Conservation (phyloP, 2,797 vertebrate species). For the Naso thynnoides region DNA sequence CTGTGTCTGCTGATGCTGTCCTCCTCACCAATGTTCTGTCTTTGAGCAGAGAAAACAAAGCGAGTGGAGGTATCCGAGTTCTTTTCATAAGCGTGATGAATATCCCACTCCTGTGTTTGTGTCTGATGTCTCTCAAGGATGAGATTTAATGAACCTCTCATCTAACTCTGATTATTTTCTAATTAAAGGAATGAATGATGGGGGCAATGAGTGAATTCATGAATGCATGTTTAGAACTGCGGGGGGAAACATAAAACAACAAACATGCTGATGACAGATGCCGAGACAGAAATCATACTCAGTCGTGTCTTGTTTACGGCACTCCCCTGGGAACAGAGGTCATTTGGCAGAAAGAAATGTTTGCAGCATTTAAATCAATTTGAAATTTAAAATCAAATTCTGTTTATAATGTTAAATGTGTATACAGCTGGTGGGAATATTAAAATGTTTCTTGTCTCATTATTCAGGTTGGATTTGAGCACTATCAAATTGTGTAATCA, state of each 20-base stretch:
- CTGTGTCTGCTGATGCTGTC: constrained; percentile 28
- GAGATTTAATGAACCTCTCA: constrained; percentile 81
- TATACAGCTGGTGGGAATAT: constrained; percentile 12
- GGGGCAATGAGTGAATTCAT: constrained; percentile 65
- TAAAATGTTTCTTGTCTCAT: neutral
- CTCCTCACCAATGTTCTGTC: constrained; percentile 30
- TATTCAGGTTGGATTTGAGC: neutral
- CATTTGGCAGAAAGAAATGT: constrained; percentile 34
- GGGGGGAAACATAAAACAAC: constrained; percentile 44
- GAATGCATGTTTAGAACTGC: constrained; percentile 68
- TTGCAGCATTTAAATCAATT: constrained; percentile 38
- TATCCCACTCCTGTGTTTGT: constrained; percentile 67
- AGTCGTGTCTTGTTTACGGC: constrained; percentile 38
- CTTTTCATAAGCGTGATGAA: constrained; percentile 71
- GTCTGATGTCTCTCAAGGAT: constrained; percentile 74
- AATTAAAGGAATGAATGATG: constrained; percentile 80
- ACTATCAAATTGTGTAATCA: neutral
- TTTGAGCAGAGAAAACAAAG: constrained; percentile 44
- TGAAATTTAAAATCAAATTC: constrained; percentile 26
- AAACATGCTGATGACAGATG: constrained; percentile 52
- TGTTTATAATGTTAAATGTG: constrained; percentile 21
- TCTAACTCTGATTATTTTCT: constrained; percentile 81
- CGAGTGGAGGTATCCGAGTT: constrained; percentile 52
- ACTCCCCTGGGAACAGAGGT: constrained; percentile 41
- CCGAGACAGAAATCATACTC: constrained; percentile 48